phyloP scores from a whole-genome alignment of 2,888 invertebrate genomes.

The Trissolcus brochymenae region DNA sequence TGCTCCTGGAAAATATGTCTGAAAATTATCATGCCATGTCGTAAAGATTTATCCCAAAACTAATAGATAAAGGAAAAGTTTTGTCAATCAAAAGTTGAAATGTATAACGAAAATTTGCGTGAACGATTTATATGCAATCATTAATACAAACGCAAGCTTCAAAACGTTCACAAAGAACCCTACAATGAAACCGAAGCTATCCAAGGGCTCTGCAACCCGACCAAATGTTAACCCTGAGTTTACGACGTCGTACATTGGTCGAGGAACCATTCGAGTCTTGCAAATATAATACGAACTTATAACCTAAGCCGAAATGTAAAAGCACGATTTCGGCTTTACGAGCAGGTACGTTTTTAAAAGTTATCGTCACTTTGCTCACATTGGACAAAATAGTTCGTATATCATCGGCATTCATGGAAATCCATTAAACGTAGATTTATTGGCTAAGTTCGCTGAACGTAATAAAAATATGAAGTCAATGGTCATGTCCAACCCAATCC shows the following conservation, averaged over 20 bases:
- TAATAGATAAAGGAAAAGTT: no score
- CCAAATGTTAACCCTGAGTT: slow-evolving; percentile 75
- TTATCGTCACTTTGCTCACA: slow-evolving; percentile 74
- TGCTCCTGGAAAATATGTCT: background rate
- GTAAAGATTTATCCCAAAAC: no score
- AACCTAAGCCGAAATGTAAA: slow-evolving; percentile 75
- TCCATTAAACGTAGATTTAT: slow-evolving; percentile 59
- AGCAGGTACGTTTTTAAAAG: slow-evolving; percentile 74
- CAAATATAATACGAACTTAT: slow-evolving; percentile 77
- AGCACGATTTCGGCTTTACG: slow-evolving; percentile 71
- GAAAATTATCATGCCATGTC: background rate
- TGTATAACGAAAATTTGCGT: slow-evolving; percentile 12
- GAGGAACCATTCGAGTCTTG: slow-evolving; percentile 68
- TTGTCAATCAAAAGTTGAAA: slow-evolving; percentile 1
- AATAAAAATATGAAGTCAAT: slow-evolving; percentile 47
- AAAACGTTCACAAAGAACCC: slow-evolving; percentile 67
- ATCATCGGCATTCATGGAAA: slow-evolving; percentile 57
- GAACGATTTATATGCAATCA: slow-evolving; percentile 9
- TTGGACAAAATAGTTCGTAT: slow-evolving; percentile 70
- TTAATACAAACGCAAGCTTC: slow-evolving; percentile 6
- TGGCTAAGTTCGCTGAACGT: slow-evolving; percentile 26
- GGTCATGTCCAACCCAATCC: background rate
- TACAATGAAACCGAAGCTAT: slow-evolving; percentile 72
- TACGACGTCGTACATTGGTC: slow-evolving; percentile 73
- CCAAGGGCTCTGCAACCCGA: slow-evolving; percentile 75